Evolutionary conservation across 2,888 invertebrate species (phyloP).

Genomic region (Lasioglossum lativentre): DNA sequence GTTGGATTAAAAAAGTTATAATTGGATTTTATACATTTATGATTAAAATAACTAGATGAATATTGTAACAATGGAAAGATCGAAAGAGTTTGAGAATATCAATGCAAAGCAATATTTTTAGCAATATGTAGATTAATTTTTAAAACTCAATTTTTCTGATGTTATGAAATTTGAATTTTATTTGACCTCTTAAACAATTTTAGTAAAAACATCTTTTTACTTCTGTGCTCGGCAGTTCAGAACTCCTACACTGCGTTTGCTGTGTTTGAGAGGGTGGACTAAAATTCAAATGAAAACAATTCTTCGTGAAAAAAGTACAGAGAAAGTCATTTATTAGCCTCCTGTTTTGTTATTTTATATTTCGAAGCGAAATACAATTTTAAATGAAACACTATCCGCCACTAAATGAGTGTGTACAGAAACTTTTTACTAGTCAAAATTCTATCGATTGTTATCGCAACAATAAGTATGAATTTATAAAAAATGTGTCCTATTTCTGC

Average conservation of each 20-base stretch:
- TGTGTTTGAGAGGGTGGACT: not conserved
- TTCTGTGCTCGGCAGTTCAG: not conserved
- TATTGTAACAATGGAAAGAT: not conserved
- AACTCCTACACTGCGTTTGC: not conserved
- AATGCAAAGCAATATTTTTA: too few species aligned
- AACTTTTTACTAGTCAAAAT: not conserved
- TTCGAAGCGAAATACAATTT: not conserved
- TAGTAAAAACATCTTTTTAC: not conserved
- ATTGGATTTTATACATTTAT: not conserved
- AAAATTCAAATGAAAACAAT: not conserved
- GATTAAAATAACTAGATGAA: not conserved
- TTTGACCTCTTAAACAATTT: not conserved
- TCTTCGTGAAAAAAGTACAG: not conserved
- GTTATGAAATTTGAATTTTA: not conserved
- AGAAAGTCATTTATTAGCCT: not conserved
- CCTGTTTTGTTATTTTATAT: not conserved
- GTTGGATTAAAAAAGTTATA: not conserved
- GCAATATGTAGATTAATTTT: not conserved
- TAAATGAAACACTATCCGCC: not conserved
- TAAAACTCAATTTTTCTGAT: not conserved
- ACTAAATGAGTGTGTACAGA: not conserved
- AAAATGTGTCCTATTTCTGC: not conserved
- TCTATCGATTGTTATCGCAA: not conserved
- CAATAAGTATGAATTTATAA: not conserved
- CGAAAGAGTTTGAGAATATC: not conserved